A percentile compares a stretch with the other conserved stretches of the same genome.
Conservation (phyloP, 2,113 vertebrate genomes). For the Dissostichus mawsoni region DNA sequence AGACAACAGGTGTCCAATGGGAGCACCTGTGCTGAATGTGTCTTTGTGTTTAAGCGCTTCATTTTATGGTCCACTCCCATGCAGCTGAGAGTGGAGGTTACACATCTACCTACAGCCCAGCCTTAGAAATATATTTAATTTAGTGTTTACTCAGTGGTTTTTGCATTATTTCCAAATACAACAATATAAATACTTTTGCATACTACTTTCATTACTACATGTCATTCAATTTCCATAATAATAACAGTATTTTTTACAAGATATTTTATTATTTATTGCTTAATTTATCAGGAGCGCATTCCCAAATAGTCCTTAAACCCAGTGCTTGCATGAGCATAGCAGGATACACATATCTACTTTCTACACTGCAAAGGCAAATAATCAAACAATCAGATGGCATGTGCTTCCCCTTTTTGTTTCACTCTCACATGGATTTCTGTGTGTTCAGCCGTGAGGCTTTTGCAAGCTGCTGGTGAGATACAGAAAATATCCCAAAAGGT, state of each 20-base stretch:
- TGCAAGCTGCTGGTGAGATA: not conserved
- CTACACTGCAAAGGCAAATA: conserved; percentile 31
- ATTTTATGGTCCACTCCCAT: not conserved
- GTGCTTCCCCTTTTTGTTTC: conserved; percentile 12
- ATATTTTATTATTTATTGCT: not conserved
- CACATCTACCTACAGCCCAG: not conserved
- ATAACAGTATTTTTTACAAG: not conserved
- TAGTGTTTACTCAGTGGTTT: not conserved
- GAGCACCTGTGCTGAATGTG: conserved; percentile 53
- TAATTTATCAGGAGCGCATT: too few species aligned
- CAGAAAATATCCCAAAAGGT: conserved; percentile 13
- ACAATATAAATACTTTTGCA: not conserved
- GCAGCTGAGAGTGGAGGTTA: not conserved
- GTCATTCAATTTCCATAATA: too few species aligned
- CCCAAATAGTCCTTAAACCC: too few species aligned
- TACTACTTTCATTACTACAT: not conserved
- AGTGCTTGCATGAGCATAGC: not conserved
- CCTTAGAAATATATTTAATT: not conserved
- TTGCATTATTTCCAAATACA: not conserved
- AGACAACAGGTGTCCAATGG: conserved; percentile 72
- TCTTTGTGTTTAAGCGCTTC: conserved; percentile 3
- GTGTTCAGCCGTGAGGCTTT: not conserved
- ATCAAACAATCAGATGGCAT: conserved; percentile 54
- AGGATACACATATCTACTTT: conserved; percentile 18
- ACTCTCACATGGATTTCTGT: conserved; percentile 1